phyloP scores from a whole-genome alignment of 2,888 invertebrate species.

The Siphonodentalium dalli region DNA sequence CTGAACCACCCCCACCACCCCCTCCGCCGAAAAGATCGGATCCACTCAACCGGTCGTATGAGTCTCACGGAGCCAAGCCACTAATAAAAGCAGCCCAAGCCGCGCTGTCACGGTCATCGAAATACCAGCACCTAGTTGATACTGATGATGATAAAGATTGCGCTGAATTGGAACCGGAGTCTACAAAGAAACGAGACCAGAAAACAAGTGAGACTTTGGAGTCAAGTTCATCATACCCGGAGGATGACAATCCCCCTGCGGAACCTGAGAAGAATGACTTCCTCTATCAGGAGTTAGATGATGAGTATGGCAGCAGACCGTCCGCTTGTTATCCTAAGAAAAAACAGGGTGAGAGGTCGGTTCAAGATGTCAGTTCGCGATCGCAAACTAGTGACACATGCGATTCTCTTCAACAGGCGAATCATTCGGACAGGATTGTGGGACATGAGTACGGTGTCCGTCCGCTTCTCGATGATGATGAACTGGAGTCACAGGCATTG shows the following conservation, averaged over 20 bases:
- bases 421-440: constrained; percentile 68
- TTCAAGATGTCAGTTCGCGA: constrained; percentile 30
- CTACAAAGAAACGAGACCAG: not conserved
- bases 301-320: constrained; percentile 60
- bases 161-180: constrained; percentile 20
- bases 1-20: constrained; percentile 8
- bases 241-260: constrained; percentile 65
- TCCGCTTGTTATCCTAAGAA: too few species aligned
- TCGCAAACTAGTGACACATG: constrained; percentile 16
- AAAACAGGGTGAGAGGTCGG: constrained; percentile 34
- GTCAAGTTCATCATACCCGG: constrained; percentile 58
- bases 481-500: too few species aligned
- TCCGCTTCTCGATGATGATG: constrained; percentile 79
- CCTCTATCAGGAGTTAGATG: constrained; percentile 58
- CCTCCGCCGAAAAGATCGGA: constrained; percentile 24
- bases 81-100: constrained; percentile 54
- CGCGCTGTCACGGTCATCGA: constrained; percentile 71
- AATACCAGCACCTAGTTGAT: constrained; percentile 77
- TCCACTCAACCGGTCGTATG: constrained; percentile 25
- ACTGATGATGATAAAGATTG: constrained; percentile 57
- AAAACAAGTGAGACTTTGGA: constrained; percentile 38
- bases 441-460: constrained; percentile 80
- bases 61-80: too few species aligned
- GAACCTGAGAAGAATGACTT: constrained; percentile 50
- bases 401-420: constrained; percentile 16